These are phyloP conservation scores for Ceratosolen solmsi DNA, from an alignment of 1,140 invertebrate genomes.

Conservation along the genomic window DNA sequence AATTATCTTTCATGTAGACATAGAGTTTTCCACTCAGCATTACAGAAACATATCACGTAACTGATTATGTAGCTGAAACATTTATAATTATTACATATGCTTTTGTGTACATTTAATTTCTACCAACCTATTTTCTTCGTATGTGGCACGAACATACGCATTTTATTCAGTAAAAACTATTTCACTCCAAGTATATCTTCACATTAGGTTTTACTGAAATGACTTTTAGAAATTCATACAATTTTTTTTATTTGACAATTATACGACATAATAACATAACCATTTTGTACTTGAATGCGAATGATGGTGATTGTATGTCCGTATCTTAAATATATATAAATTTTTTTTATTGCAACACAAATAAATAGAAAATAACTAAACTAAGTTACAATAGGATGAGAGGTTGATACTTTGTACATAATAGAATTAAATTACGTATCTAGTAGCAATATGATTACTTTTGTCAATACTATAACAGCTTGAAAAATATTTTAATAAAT, in stretches of 20 bases:
- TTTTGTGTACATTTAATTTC: too few relatives aligned
- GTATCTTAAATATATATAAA: not conserved
- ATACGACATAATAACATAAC: not conserved
- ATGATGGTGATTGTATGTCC: not conserved
- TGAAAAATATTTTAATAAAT: not conserved
- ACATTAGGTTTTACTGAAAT: not conserved
- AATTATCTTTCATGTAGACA: too few relatives aligned
- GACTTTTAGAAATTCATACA: not conserved
- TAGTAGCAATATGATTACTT: not conserved
- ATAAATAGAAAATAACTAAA: not conserved
- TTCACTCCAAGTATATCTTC: not conserved
- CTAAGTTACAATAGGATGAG: not conserved
- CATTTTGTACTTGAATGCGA: not conserved
- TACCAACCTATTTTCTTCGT: not conserved
- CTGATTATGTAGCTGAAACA: too few relatives aligned
- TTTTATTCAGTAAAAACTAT: not conserved
- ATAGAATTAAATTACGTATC: not conserved
- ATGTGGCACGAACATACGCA: not conserved
- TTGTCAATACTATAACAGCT: not conserved
- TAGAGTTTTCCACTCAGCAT: too few relatives aligned
- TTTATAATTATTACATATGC: constrained; percentile 8
- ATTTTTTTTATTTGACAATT: too few relatives aligned
- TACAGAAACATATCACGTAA: too few relatives aligned
- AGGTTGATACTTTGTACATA: not conserved
- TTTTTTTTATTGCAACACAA: not conserved